Evolutionary conservation across 2,113 vertebrate species (phyloP).

Genomic region (Toxotes jaculatrix): DNA sequence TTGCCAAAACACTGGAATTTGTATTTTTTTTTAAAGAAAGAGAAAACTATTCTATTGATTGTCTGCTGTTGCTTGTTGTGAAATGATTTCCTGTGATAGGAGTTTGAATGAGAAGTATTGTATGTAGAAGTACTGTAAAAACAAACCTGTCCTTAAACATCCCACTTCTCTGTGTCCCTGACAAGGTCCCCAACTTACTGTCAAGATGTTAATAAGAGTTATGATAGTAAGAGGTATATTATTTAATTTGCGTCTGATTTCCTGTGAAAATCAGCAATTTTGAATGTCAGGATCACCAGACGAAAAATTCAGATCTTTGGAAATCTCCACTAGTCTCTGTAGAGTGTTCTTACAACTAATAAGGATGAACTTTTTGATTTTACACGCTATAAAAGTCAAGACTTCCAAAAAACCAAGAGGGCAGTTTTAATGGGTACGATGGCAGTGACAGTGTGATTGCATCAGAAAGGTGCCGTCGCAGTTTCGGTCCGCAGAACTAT

Average conservation of each 20-base stretch:
- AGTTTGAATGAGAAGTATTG: too few relatives aligned
- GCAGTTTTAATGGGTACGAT: slow-evolving; percentile 10
- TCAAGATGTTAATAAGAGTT: slow-evolving; percentile 5
- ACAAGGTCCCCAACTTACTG: slow-evolving; percentile 4
- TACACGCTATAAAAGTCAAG: background rate
- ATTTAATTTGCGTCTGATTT: slow-evolving; percentile 3
- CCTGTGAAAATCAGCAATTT: slow-evolving; percentile 19
- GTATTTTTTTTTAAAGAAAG: too few relatives aligned
- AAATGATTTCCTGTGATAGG: too few relatives aligned
- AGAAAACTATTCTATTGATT: background rate
- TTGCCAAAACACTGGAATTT: background rate
- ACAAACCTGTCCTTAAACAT: background rate
- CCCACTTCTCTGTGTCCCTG: slow-evolving; percentile 14
- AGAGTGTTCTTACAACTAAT: background rate
- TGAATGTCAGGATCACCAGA: slow-evolving; percentile 16
- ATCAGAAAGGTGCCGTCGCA: slow-evolving; percentile 26
- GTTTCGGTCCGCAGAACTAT: slow-evolving; percentile 22
- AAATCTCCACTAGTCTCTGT: background rate
- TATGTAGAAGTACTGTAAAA: background rate
- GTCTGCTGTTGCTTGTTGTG: background rate
- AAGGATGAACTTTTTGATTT: slow-evolving; percentile 2
- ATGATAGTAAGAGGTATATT: slow-evolving; percentile 1
- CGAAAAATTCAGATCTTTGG: background rate
- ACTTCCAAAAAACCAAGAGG: background rate
- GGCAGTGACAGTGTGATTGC: slow-evolving; percentile 34